Evolutionary conservation across 2,888 invertebrate genomes (phyloP), one percentile per base, ranked within the genome.

Genomic region (Himalopsyche japonica): DNA sequence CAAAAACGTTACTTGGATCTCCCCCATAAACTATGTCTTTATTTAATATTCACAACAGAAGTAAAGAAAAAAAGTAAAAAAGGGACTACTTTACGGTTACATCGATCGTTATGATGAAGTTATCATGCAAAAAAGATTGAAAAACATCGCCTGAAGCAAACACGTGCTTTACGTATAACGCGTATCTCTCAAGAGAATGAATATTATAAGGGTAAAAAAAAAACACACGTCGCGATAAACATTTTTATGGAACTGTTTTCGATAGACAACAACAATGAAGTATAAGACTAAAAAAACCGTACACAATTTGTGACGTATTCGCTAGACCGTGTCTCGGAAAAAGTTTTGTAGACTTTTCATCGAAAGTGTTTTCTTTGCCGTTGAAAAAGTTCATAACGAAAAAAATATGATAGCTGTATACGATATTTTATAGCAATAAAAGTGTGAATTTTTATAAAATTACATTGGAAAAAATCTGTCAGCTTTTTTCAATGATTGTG

Each of bases 91-190:
- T 57, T 57, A 57, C 7, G 20, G 57, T 57, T 57, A 57, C 57
- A 57, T n/a, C n/a, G 24, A 57, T 57, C 57, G 57, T 24, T 57
- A 24, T 57, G 57, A 57, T 57, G 57, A 57, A 57, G 57, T 57
- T 57, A 57, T 57, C 57, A 81, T 81, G 81, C 81, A 81, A 48
- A n/a, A 76, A 81, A 81, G 81, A 81, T 81, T 81, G 76, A 81
- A 81, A 81, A 81, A 43, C 81, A 81, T 81, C 76, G 81, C 81
- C 47, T 7, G 48, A 81, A 70, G 70, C 18, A 24, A 37, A 32
- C 24, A 47, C 76, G 48, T 57, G 57, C 24, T 57, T 57, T 57
- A 57, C 24, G 57, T 57, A 20, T 57, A 24, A 24, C n/a, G 24
- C 6, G 20, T 20, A 20, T n/a, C 57, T n/a, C 24, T 20, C 20